Base-by-base conservation (phyloP, 1,140 invertebrate genomes). In the Lucilia cuprina region DNA sequence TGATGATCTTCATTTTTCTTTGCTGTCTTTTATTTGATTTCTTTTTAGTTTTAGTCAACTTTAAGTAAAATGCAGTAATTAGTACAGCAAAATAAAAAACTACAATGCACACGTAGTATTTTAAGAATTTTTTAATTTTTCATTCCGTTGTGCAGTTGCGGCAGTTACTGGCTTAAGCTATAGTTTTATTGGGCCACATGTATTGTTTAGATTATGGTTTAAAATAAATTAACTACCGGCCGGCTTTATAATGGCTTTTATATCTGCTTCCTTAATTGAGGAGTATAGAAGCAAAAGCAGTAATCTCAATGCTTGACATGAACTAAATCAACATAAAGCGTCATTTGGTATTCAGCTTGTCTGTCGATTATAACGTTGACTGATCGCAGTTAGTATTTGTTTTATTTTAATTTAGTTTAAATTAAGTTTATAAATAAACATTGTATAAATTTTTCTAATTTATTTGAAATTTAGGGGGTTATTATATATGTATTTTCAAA, bases 71-170 rank as follows among this genome's bases (percentile, higher is more conserved):
- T 80, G 77, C 77, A 19, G 41, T 80, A 80, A 80, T 80, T 80
- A 80, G 77, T 80, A 47, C 13, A 21, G 3, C 25, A 30, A 30
- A 30, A 3, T 2, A 30, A 80, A 80, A 80, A 50, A 41, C n/a
- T 80, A 25, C 41, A 80, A 50, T 49, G 19, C 77, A 80, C 77
- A 80, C 49, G 77, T 49, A 12, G n/a, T 80, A 80, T 80, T 80
- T 80, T 12, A 50, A 80, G 77, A 80, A 80, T 80, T 49, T 80
- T 80, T 80, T 80, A 80, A 80, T 80, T 78, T 78, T 49, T 80
- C 17, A 49, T 80, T 19, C 17, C 25, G 5, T 80, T 17, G 19
- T 70, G 3, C 35, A 10, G 8, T 75, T 75, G 25, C 17, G 60
- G 7, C 35, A 19, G 19, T 9, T 78, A 2, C 17, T 70, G 19